phyloP scores from a whole-genome alignment of 1,140 invertebrate genomes.

The Drosophila ercepeae region DNA sequence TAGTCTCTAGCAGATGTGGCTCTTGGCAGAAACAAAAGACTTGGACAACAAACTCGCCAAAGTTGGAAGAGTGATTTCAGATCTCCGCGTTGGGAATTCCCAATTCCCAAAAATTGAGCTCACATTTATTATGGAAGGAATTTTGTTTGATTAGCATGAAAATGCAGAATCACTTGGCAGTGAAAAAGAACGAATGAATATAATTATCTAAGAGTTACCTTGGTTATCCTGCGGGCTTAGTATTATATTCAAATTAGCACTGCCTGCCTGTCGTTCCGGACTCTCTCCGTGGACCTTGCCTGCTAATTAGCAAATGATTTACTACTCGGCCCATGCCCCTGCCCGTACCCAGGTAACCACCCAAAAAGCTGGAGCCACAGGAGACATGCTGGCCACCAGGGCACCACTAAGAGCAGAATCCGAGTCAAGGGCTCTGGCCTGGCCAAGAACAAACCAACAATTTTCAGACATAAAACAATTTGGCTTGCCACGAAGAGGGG shows the following conservation, averaged over 20 bases:
- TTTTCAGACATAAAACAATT: constrained; percentile 80
- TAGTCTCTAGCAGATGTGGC: constrained; percentile 23
- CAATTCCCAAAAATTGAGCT: constrained; percentile 16
- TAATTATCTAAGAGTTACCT: not conserved
- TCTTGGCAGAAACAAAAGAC: constrained; percentile 61
- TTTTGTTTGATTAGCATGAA: constrained; percentile 16
- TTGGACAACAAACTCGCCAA: constrained; percentile 54
- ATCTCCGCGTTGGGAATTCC: constrained; percentile 37
- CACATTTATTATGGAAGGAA: constrained; percentile 14
- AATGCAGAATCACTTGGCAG: not conserved
- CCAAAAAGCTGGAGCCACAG: constrained; percentile 67
- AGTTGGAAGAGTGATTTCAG: constrained; percentile 17
- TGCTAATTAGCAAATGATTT: constrained; percentile 56
- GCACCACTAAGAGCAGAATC: constrained; percentile 50
- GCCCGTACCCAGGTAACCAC: constrained; percentile 49
- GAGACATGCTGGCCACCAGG: constrained; percentile 68
- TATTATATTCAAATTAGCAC: constrained; percentile 47
- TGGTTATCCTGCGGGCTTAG: not conserved
- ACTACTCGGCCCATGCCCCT: constrained; percentile 33
- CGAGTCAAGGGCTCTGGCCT: constrained; percentile 33
- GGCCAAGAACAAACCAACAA: constrained; percentile 62
- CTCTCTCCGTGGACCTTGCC: constrained; percentile 7
- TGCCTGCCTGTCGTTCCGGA: constrained; percentile 7
- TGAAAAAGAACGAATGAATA: not conserved
- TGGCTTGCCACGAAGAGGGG: constrained; percentile 30